Percentiles rank a stretch among this genome's conserved stretches.
Evolutionary conservation across 2,113 vertebrate genomes (phyloP).

Genomic region (Cyrtonyx montezumae): DNA sequence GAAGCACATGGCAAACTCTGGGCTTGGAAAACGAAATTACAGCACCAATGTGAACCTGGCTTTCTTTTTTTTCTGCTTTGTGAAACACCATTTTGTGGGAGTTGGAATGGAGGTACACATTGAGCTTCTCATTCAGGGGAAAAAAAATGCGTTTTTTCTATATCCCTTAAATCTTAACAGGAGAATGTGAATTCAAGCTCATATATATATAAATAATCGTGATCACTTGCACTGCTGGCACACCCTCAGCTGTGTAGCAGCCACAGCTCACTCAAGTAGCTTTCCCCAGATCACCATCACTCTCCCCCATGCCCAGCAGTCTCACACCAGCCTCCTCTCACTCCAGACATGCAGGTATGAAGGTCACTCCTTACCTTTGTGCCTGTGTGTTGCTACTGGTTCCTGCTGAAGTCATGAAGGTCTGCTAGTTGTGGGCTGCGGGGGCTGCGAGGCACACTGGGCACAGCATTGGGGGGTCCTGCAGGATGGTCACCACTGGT

Average conservation of each 20-base stretch:
- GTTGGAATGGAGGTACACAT: background rate
- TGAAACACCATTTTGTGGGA: background rate
- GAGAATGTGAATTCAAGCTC: background rate
- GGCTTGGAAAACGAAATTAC: conserved; percentile 5
- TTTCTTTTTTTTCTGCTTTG: background rate
- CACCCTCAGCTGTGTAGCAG: background rate
- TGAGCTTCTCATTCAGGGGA: background rate
- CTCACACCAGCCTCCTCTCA: background rate
- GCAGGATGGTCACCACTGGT: background rate
- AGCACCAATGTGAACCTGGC: background rate
- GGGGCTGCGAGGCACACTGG: background rate
- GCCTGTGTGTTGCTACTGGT: background rate
- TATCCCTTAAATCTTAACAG: background rate
- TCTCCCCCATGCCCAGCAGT: background rate
- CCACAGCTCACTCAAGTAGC: rapidly evolving
- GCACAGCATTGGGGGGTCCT: background rate
- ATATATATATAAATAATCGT: background rate
- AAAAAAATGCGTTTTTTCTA: background rate
- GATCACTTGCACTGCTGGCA: background rate
- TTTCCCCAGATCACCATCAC: background rate
- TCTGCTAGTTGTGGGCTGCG: background rate
- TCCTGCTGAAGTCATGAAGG: background rate
- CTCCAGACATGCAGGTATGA: rapidly evolving
- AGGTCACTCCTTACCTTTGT: conserved; percentile 56
- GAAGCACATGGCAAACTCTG: background rate